These are phyloP conservation scores for Thalassarche chlororhynchos DNA, from an alignment of 2,113 vertebrate species.

Conservation along the genomic window DNA sequence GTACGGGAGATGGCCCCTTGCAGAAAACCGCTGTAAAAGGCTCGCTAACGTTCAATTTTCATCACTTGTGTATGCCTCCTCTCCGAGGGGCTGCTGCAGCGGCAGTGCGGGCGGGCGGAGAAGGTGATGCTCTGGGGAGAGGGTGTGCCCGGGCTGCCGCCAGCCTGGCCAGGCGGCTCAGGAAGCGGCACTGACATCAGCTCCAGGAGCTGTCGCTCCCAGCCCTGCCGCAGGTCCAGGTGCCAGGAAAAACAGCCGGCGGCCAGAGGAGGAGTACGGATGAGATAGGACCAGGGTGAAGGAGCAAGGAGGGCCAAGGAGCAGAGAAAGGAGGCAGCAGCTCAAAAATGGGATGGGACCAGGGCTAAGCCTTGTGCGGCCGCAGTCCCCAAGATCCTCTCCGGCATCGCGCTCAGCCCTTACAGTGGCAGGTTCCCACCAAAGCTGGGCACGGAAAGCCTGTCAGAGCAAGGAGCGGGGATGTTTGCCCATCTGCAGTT, in stretches of 20 bases:
- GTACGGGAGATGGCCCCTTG: rapidly evolving
- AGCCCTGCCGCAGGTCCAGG: background rate
- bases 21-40: background rate
- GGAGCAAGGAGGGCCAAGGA: background rate
- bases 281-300: background rate
- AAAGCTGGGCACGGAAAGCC: background rate
- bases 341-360: background rate
- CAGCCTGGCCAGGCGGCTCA: background rate
- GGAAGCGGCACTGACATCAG: constrained; percentile 22
- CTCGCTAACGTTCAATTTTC: background rate
- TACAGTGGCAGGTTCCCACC: background rate
- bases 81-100: background rate
- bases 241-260: background rate
- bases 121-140: background rate
- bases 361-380: rapidly evolving
- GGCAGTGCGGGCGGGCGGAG: rapidly evolving
- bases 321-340: background rate
- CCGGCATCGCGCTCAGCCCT: background rate
- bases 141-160: background rate
- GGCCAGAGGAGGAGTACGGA: background rate
- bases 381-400: rapidly evolving
- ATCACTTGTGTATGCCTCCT: background rate
- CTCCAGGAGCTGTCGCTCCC: background rate
- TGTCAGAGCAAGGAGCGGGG: background rate
- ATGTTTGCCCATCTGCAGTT: constrained; percentile 15